phyloP scores from a whole-genome alignment of 2,888 invertebrate species.

The Zygogramma bicolorata region DNA sequence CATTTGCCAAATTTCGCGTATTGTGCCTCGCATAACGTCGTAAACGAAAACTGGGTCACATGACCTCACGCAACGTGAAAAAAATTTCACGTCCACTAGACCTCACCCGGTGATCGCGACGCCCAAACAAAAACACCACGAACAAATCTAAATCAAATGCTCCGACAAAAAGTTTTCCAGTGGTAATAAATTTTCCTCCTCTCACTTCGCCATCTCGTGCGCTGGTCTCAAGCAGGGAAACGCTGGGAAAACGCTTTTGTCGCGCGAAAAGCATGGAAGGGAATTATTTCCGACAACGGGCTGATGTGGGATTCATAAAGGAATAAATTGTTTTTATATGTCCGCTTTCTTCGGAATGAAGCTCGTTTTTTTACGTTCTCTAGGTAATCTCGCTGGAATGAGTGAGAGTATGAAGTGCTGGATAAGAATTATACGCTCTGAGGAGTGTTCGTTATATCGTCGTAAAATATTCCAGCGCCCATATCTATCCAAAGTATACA shows the following conservation, averaged over 20 bases:
- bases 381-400: background rate
- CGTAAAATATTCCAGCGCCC: background rate
- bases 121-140: background rate
- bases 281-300: conserved; percentile 37
- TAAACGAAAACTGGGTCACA: background rate
- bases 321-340: conserved; percentile 27
- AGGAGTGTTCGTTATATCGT: background rate
- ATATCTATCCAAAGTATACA: no score
- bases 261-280: conserved; percentile 26
- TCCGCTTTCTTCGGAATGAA: conserved; percentile 16
- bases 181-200: conserved; percentile 30
- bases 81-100: background rate
- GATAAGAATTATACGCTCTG: background rate
- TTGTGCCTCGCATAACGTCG: background rate
- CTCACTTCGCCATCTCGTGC: conserved; percentile 29
- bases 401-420: conserved; percentile 8
- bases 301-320: conserved; percentile 25
- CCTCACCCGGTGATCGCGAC: background rate
- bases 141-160: conserved; percentile 6
- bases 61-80: background rate
- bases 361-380: background rate
- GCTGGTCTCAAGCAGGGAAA: conserved; percentile 33
- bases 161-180: background rate
- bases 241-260: conserved; percentile 34
- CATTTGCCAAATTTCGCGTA: no score